Evolutionary conservation across 2,113 vertebrate genomes (phyloP).

Genomic region (Eira barbara): DNA sequence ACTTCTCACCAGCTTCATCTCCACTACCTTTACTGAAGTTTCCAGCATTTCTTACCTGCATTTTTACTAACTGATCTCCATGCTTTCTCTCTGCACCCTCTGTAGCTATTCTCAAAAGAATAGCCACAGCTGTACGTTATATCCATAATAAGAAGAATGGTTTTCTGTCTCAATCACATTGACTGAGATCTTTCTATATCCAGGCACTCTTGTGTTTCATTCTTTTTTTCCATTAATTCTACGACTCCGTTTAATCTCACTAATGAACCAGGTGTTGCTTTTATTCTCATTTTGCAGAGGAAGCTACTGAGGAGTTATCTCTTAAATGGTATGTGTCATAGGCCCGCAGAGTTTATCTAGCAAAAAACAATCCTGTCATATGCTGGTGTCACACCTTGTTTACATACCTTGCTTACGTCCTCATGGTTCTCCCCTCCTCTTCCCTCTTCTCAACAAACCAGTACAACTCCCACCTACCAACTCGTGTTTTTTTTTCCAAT

Average conservation of each 20-base stretch:
- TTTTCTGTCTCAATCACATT: neutral
- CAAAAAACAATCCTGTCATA: neutral
- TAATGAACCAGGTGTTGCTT: neutral
- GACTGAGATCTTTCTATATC: neutral
- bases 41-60: neutral
- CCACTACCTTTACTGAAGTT: neutral
- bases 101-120: neutral
- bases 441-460: neutral
- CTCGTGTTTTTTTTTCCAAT: neutral
- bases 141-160: neutral
- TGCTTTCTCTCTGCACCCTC: neutral
- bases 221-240: neutral
- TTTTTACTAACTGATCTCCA: neutral
- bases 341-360: neutral
- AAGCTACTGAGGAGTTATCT: neutral
- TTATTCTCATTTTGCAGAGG: neutral
- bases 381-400: neutral
- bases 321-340: neutral
- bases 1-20: neutral
- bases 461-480: neutral
- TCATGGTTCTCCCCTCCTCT: neutral
- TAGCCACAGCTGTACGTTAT: neutral
- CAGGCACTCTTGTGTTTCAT: neutral
- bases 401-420: accelerated
- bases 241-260: neutral